A percentile compares a stretch with the other conserved stretches of the same genome.
Evolutionary conservation across 2,797 vertebrate species (phyloP).

Genomic region (Lithobates pipiens): DNA sequence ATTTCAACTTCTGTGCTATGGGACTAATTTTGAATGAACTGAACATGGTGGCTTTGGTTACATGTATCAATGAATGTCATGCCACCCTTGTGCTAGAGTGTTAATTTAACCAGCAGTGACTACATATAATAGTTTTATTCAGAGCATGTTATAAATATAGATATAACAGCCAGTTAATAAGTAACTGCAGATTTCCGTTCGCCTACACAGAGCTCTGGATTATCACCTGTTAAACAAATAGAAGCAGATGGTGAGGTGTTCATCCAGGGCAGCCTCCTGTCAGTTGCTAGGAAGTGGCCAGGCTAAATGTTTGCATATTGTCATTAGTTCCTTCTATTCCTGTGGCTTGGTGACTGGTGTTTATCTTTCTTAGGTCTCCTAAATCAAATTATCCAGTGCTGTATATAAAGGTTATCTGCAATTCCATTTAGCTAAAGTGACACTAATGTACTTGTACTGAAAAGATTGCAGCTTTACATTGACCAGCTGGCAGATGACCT

Average conservation of each 20-base stretch:
- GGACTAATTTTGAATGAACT: no score
- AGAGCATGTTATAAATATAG: neutral
- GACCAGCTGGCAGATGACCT: neutral
- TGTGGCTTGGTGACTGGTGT: neutral
- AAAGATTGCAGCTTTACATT: neutral
- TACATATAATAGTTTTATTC: neutral
- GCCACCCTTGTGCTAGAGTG: no score
- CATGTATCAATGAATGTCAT: no score
- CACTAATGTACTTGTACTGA: constrained; percentile 3
- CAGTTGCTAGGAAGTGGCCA: constrained; percentile 47
- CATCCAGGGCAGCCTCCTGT: neutral
- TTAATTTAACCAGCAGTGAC: no score
- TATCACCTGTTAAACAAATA: constrained; percentile 32
- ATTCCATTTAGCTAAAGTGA: neutral
- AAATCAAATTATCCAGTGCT: neutral
- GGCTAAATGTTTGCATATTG: constrained; percentile 18
- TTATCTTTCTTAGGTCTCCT: neutral
- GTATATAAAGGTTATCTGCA: neutral
- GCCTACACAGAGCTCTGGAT: neutral
- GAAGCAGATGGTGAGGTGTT: constrained; percentile 30
- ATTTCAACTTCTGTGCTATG: no score
- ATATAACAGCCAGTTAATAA: constrained; percentile 10
- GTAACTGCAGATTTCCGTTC: constrained; percentile 5
- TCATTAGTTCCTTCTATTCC: constrained; percentile 25
- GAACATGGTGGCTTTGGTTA: no score